Base-by-base conservation (phyloP, 2,113 vertebrate species). In the Romanogobio albipinnatus region DNA sequence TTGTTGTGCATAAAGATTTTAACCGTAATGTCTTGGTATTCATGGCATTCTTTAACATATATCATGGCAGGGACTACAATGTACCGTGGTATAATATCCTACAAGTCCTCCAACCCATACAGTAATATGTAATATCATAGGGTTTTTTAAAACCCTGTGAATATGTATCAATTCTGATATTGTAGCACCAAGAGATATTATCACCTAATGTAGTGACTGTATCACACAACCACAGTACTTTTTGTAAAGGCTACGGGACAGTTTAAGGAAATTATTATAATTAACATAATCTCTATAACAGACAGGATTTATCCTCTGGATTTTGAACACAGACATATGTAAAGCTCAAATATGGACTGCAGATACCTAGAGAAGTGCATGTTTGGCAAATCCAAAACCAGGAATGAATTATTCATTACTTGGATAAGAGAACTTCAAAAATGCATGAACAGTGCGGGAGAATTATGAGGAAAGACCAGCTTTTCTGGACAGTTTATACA, bases 351-450 rank as follows among this genome's bases (percentile, higher is more conserved):
- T 78, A 68, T 83, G 75, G 85, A 75, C 78, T 61, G 19, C 62
- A 59, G 36, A 85, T 91, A 88, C 91, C 81, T 88, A 64, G 74
- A 81, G 87, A 90, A 91, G 90, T 78, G 92, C 92, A 89, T 91
- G 89, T 61, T 47, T 82, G 90, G 89, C 88, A 85, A 90, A 89
- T 91, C 92, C 86, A 86, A 89, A 91, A 87, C 78, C 24, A 58
- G 56, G 81, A 89, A 90, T 90, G 90, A 92, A 93, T 92, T 90
- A 92, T 91, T 93, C 87, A 91, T 92, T 59, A 86, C 36, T 66
- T 74, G 86, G 84, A 88, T 74, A 92, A 89, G 86, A 83, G 91
- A 88, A 83, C 88, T 85, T 88, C 81, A 88, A 64, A 86, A 62
- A 76, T 88, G 84, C 47, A 68, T 86, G 86, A 81, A 75, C 59